Conservation (phyloP, 37 sponge, comb jelly and placozoan species). For the Theonella swinhoei region DNA sequence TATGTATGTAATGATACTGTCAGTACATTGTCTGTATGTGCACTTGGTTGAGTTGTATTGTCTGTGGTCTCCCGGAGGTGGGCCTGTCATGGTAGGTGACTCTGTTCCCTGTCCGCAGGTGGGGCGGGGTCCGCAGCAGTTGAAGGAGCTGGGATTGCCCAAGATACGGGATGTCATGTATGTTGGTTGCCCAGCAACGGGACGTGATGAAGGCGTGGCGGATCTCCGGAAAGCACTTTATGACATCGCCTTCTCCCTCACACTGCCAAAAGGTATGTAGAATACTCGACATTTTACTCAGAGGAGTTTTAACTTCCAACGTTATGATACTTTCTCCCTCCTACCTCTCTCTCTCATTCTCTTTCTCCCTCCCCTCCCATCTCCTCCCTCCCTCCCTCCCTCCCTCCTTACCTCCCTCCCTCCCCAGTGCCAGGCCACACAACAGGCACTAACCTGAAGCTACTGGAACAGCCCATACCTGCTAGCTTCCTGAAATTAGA, state of each 20-base stretch:
- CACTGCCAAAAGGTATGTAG: constrained; percentile 49
- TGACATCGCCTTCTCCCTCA: constrained; percentile 75
- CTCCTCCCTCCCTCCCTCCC: background rate
- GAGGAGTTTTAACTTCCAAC: too few species aligned
- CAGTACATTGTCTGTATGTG: background rate
- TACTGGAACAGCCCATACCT: constrained; percentile 89
- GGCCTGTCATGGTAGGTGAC: background rate
- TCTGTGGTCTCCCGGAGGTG: background rate
- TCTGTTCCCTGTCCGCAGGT: constrained; percentile 26
- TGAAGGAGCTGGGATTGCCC: constrained; percentile 80
- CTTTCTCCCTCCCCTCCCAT: background rate
- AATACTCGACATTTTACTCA: too few species aligned
- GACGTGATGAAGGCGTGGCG: constrained; percentile 62
- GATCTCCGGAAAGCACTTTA: constrained; percentile 78
- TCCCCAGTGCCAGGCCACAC: constrained; percentile 7
- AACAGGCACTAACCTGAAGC: constrained; percentile 36
- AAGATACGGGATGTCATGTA: constrained; percentile 75
- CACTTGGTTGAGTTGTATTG: background rate
- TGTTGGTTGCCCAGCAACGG: constrained; percentile 68
- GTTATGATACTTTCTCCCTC: too few species aligned
- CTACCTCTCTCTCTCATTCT: too few species aligned
- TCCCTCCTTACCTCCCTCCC: background rate
- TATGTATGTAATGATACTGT: background rate
- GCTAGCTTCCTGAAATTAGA: constrained; percentile 78
- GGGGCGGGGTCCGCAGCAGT: constrained; percentile 51